These are phyloP conservation scores for Camponotus vicinus DNA, from an alignment of 1,140 invertebrate species.

Conservation along the genomic window DNA sequence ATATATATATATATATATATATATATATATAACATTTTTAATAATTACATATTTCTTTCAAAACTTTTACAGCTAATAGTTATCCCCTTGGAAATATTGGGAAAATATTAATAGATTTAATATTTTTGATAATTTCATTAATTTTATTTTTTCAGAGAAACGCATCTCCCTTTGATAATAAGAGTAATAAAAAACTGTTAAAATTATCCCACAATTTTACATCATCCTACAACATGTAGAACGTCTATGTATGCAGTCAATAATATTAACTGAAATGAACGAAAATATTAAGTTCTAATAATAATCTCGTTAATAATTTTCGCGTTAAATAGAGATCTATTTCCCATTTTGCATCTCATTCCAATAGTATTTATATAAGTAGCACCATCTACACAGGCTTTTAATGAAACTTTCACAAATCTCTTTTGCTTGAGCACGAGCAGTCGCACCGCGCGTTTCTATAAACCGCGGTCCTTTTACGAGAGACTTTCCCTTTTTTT, in stretches of 20 bases:
- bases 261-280: background rate
- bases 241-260: background rate
- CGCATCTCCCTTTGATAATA: background rate
- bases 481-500: slow-evolving; percentile 39
- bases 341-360: background rate
- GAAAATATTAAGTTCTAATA: background rate
- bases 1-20: background rate
- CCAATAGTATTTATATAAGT: background rate
- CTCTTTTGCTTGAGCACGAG: slow-evolving; percentile 50
- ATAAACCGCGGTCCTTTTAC: slow-evolving; percentile 41
- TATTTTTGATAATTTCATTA: background rate
- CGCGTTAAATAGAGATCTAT: background rate
- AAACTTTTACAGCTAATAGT: background rate
- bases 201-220: background rate
- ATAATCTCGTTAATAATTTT: background rate
- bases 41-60: slow-evolving; percentile 14
- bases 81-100: background rate
- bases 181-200: background rate
- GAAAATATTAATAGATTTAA: background rate
- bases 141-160: background rate
- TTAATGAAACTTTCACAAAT: slow-evolving; percentile 26
- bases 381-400: slow-evolving; percentile 43
- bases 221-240: background rate
- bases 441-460: slow-evolving; percentile 48
- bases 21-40: background rate